Conservation (phyloP, 2,888 invertebrate genomes). For the Serrognathus titanus region DNA sequence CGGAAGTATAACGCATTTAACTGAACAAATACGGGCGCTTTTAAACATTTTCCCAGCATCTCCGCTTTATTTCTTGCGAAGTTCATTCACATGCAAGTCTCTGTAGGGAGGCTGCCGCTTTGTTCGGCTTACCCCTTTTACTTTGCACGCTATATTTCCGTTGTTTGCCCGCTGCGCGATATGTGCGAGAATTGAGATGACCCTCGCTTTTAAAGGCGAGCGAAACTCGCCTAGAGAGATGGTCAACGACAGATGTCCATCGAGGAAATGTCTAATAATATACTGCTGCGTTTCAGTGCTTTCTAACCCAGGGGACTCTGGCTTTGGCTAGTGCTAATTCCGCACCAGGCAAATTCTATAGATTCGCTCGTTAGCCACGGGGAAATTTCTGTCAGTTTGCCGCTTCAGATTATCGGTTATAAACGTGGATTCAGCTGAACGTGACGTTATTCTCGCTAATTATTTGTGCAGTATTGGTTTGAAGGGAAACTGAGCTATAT, state of each 20-base stretch:
- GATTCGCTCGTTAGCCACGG: too few relatives aligned
- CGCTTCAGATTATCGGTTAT: too few relatives aligned
- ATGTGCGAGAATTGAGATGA: conserved; percentile 17
- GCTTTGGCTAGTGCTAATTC: too few relatives aligned
- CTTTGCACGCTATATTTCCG: conserved; percentile 22
- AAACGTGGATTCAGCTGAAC: too few relatives aligned
- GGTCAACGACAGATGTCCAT: conserved; percentile 27
- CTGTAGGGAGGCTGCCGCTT: conserved; percentile 21
- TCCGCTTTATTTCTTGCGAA: conserved; percentile 16
- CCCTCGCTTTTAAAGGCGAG: conserved; percentile 20
- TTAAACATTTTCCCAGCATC: conserved; percentile 23
- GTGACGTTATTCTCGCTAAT: too few relatives aligned
- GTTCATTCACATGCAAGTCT: conserved; percentile 24
- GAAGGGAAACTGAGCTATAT: too few relatives aligned
- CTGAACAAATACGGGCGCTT: conserved; percentile 23
- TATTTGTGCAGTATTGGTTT: too few relatives aligned
- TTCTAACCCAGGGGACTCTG: too few relatives aligned
- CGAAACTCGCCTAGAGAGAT: conserved; percentile 14
- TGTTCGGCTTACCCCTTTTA: conserved; percentile 27
- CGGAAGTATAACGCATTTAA: conserved; percentile 5
- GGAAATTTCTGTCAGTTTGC: too few relatives aligned
- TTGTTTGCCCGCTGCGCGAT: conserved; percentile 23
- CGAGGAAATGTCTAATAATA: conserved; percentile 19
- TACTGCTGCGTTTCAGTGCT: background rate
- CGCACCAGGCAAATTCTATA: too few relatives aligned